Evolutionary conservation across 53 echinoderm and acorn worm genomes (phyloP).

Genomic region (Astropecten irregularis): DNA sequence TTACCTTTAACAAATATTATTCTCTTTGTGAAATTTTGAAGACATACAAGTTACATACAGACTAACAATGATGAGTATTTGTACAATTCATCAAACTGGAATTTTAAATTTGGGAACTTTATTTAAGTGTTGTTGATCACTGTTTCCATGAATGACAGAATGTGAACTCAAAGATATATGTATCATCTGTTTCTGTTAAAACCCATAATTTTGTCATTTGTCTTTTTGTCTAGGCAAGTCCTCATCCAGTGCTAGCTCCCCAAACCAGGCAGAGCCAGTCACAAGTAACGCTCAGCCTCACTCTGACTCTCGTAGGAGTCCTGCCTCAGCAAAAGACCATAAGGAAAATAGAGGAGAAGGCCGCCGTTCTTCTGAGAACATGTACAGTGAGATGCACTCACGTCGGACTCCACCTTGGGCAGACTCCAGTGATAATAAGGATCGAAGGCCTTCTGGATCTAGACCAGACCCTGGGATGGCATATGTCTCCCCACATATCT

Average conservation of each 20-base stretch:
- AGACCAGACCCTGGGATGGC: constrained; percentile 43
- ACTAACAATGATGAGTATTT: too few species aligned
- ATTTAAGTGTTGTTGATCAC: too few species aligned
- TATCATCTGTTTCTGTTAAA: too few species aligned
- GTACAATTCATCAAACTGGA: too few species aligned
- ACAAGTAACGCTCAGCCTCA: background rate
- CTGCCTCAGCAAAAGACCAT: constrained; percentile 47
- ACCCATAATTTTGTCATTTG: too few species aligned
- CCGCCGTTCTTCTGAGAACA: constrained; percentile 32
- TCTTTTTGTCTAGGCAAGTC: constrained; percentile 39
- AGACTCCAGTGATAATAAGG: constrained; percentile 74
- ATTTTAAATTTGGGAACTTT: too few species aligned
- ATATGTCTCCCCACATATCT: constrained; percentile 79
- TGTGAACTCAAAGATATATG: too few species aligned
- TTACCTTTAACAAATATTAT: too few species aligned
- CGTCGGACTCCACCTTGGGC: constrained; percentile 56
- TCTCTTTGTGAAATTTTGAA: too few species aligned
- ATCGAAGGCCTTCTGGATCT: constrained; percentile 18
- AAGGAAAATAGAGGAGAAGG: constrained; percentile 40
- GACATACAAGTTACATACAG: too few species aligned
- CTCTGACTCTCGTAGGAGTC: constrained; percentile 24
- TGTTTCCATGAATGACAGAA: too few species aligned
- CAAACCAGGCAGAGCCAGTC: background rate
- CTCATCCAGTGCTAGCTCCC: constrained; percentile 9
- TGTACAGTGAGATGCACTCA: constrained; percentile 43